Percentiles rank a stretch among this genome's conserved stretches.
Evolutionary conservation across 2,797 vertebrate species (phyloP).

Genomic region (Melopsittacus undulatus): DNA sequence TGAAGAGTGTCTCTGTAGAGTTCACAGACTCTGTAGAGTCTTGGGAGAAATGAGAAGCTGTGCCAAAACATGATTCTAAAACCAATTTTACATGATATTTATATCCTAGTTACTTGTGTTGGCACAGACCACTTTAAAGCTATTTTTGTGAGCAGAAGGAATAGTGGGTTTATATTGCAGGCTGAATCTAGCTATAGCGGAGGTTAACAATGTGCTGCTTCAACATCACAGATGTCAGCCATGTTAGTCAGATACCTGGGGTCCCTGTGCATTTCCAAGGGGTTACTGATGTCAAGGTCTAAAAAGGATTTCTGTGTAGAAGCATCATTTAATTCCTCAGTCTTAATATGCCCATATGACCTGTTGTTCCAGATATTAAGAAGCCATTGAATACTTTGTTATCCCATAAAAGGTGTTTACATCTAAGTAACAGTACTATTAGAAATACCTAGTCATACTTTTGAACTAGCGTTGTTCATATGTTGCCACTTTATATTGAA

Average conservation of each 20-base stretch:
- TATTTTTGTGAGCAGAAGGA: not conserved
- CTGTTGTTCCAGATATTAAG: not conserved
- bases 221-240: not conserved
- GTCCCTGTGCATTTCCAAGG: not conserved
- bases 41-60: not conserved
- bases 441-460: not conserved
- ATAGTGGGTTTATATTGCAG: not conserved
- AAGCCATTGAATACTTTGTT: not conserved
- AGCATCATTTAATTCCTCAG: not conserved
- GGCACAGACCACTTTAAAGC: not conserved
- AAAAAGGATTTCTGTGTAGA: not conserved
- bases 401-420: not conserved
- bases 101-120: not conserved
- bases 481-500: not conserved
- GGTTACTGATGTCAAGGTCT: not conserved
- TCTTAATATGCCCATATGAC: accelerated
- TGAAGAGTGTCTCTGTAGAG: not conserved
- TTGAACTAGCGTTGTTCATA: not conserved
- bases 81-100: not conserved
- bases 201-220: not conserved
- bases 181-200: not conserved
- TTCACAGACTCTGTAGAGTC: not conserved
- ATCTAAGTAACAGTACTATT: not conserved
- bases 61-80: not conserved
- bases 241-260: not conserved